phyloP scores from a whole-genome alignment of 2,888 invertebrate genomes.

The Ditylenchus weischeri region DNA sequence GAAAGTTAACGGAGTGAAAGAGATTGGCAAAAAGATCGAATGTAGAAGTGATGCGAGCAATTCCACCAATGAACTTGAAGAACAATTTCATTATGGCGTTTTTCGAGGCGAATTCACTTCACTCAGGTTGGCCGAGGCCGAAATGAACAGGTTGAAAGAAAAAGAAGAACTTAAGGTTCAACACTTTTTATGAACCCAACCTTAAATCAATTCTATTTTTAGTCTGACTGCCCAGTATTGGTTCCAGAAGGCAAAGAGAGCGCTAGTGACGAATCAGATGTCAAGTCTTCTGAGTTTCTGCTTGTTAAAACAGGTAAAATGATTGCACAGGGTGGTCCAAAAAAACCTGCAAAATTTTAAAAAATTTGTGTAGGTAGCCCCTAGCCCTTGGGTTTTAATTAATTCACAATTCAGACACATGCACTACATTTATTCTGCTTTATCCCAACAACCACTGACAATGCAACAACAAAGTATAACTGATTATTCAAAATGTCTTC shows the following conservation, averaged over 20 bases:
- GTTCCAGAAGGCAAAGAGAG: background rate
- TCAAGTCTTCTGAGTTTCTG: slow-evolving; percentile 1
- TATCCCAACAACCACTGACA: too few species aligned
- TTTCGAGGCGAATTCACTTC: slow-evolving; percentile 6
- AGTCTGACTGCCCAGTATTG: background rate
- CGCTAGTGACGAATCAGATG: background rate
- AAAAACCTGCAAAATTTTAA: too few species aligned
- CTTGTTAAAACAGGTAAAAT: slow-evolving; percentile 8
- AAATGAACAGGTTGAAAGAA: background rate
- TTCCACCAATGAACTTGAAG: background rate
- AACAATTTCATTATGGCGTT: slow-evolving; percentile 1
- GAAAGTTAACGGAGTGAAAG: background rate
- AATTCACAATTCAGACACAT: too few species aligned
- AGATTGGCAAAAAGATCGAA: background rate
- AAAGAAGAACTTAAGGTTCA: slow-evolving; percentile 1
- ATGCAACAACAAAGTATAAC: too few species aligned
- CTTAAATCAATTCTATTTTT: background rate
- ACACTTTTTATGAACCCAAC: background rate
- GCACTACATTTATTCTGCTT: too few species aligned
- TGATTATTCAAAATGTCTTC: too few species aligned
- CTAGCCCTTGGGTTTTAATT: too few species aligned
- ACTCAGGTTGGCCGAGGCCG: background rate
- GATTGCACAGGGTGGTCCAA: too few species aligned
- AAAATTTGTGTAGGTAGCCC: too few species aligned
- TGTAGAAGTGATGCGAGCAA: background rate